Evolutionary conservation across 2,113 vertebrate species (phyloP), one percentile per base, ranked within the genome.

Genomic region (Hyla sarda): DNA sequence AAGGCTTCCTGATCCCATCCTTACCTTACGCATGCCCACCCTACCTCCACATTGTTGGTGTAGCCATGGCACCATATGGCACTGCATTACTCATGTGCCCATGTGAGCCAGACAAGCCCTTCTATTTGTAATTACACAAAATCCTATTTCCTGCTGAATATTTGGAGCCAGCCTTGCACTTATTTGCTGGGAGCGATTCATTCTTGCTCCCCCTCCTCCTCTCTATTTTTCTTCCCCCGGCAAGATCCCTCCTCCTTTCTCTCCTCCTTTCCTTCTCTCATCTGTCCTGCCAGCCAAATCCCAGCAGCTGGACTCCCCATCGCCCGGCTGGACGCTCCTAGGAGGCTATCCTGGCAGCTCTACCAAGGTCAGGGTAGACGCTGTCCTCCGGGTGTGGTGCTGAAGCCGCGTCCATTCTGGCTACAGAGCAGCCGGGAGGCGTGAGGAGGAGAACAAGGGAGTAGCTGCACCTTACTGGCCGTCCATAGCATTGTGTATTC

Each of bases 161-260:
- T 81, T 88, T 73, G 21, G 47, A 87, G 87, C 50, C 65, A 87
- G 84, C 75, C 76, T 80, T 84, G 77, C 89, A 87, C 90, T 87
- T 84, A 92, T 94, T 94, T 89, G 93, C 92, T 86, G 90, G 82
- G 71, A 89, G 45, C 86, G 45, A 88, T 89, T 89, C 74, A 87
- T 87, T 87, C 78, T 41, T 34, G 28, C 74, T 69, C 82, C 54
- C 81, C 56, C 84, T 74, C 73, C 88, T 79, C 82, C 45, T 88
- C 86, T 77, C n/a, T 50, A 65, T 77, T 48, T 84, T 62, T 62
- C 25, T 48, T 62, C 47, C 54, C 71, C 72, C 11, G n/a, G 37
- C 50, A 76, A 84, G 72, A 84, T 34, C 85, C 77, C 85, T 50
- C 69, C 85, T 73, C 54, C 58, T 48, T 32, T 13, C 34, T 69